Base-by-base conservation (phyloP, 2,888 invertebrate genomes). In the Pammene aurita region DNA sequence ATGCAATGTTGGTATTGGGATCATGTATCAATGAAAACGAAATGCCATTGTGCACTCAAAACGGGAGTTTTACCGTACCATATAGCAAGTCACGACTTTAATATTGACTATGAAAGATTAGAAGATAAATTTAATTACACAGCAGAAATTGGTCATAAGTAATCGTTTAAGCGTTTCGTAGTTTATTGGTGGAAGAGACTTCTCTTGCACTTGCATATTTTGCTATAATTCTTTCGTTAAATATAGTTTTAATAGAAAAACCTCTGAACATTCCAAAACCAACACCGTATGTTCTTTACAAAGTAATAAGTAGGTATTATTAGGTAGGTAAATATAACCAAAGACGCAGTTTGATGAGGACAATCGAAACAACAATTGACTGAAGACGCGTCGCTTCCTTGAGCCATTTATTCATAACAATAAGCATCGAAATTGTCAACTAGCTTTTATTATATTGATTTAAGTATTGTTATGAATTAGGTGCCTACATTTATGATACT, bases 21-120 rank as follows among this genome's bases (percentile, higher is more conserved):
- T 71, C 71, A 64, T 66, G 61, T 71, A 77, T 80, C 78, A 78
- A 76, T 76, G 79, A 80, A 81, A 81, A 77, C 72, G 75, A 81
- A 78, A 77, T 74, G 72, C 75, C 74, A 80, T 78, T 79, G 80
- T 80, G 77, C 72, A 72, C 73, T 60, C 66, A 77, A 42, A 42
- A 77, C 79, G 77, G 78, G 76, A 73, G 73, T 72, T 77, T 74
- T 75, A 80, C 79, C 80, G 76, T 76, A 73, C 56, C 66, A 58
- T 66, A 52, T 9, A 73, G 75, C 76, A 73, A 76, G 66, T 70
- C 66, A 46, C 58, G n/a, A 69, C 66, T 69, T 58, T 48, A 50
- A 57, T 57, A 62, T 63, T 44, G 64, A 42, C 48, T 16, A 41
- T 64, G 57, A 68, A 64, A 58, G 26, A 35, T 57, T 35, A 7